Percentiles rank a stretch among this genome's conserved stretches.
phyloP scores from a whole-genome alignment of 2,888 invertebrate genomes.

The Stenodera caucasica region DNA sequence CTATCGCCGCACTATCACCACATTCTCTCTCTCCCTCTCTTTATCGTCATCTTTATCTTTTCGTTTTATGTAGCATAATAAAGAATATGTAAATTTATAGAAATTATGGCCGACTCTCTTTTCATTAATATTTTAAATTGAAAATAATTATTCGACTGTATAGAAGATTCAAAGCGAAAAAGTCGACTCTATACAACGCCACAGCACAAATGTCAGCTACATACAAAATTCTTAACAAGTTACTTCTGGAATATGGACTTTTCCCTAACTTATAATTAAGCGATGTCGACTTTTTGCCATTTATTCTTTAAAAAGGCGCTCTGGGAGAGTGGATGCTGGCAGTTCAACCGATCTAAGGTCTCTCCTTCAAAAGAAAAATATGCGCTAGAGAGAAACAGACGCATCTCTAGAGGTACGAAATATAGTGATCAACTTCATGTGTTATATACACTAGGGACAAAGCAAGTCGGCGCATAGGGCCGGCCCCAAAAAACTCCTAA shows the following conservation, averaged over 20 bases:
- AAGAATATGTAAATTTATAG: slow-evolving; percentile 7
- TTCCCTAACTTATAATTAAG: slow-evolving; percentile 23
- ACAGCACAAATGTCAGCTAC: slow-evolving; percentile 18
- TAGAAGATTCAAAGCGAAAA: slow-evolving; percentile 14
- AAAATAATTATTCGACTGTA: slow-evolving; percentile 26
- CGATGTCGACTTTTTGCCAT: slow-evolving; percentile 9
- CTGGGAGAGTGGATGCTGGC: background rate
- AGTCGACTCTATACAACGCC: background rate
- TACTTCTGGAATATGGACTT: slow-evolving; percentile 19
- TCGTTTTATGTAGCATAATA: slow-evolving; percentile 30
- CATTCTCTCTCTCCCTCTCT: background rate
- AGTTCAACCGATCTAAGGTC: background rate
- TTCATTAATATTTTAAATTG: slow-evolving; percentile 39
- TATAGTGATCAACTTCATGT: too few species aligned
- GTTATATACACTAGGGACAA: too few species aligned
- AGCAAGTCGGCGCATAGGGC: too few species aligned
- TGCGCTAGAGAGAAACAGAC: background rate
- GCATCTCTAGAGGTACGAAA: background rate
- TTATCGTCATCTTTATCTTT: slow-evolving; percentile 23
- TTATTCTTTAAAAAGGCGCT: background rate
- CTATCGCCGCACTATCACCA: background rate
- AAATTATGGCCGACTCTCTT: background rate
- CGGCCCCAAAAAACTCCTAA: too few species aligned
- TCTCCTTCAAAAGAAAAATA: too few species aligned
- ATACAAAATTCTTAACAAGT: slow-evolving; percentile 25